Evolutionary conservation across 2,888 invertebrate species (phyloP), one percentile per base, ranked within the genome.

Genomic region (Temnothorax unifasciatus): DNA sequence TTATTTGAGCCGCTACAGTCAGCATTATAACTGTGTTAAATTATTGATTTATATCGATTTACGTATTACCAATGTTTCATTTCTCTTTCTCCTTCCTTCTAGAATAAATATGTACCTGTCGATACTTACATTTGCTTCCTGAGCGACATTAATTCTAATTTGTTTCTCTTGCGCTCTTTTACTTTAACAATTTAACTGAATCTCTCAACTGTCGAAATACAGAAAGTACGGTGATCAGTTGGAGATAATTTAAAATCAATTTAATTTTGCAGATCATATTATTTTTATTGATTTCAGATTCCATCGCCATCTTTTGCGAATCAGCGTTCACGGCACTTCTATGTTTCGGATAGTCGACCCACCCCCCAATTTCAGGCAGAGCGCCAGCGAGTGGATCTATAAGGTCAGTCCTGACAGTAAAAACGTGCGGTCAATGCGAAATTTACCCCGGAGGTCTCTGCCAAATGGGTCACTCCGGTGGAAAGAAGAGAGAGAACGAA

Each of bases 311-410:
- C 75, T 68, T 63, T 84, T 73, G 61, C 69, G 81, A 86, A 84
- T 85, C 85, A 87, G 15, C 85, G 85, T 90, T 90, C 86, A 92
- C 93, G 92, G 92, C 92, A 90, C 90, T 93, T 94, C 93, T 92
- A 94, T 94, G 94, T 93, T 93, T 92, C 93, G 93, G 90, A 90
- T 92, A 91, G 90, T 91, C 90, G 91, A 91, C 85, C 93, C 92
- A 92, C 91, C 92, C 89, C 89, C 90, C 85, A 92, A 87, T 93
- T 91, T 91, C 87, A 92, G 93, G 92, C 93, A 93, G 82, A 92
- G 90, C 82, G 92, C 92, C 93, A 92, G 84, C 91, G 92, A 93
- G 89, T 93, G 93, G 92, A 93, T 94, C 87, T 91, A 92, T 92
- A 94, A 94, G 94, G 94, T 94, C 92, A 92, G 93, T 92, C 82